A percentile compares a stretch with the other conserved stretches of the same genome.
These are phyloP conservation scores for Colius striatus DNA, from an alignment of 2,113 vertebrate genomes.

Conservation along the genomic window DNA sequence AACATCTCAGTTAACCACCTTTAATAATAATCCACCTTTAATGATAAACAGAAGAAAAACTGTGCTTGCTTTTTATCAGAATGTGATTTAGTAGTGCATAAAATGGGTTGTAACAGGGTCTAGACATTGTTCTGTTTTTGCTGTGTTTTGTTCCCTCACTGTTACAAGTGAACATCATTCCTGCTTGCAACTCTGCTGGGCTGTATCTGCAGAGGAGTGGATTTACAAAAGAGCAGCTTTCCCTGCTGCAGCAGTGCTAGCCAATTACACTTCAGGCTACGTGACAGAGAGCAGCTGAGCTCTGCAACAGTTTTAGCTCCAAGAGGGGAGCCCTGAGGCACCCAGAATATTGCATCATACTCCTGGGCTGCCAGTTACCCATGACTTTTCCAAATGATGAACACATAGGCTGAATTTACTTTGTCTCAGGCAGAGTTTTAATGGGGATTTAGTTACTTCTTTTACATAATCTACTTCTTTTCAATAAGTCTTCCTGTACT, in stretches of 20 bases:
- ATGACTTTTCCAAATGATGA: not conserved
- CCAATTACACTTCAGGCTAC: not conserved
- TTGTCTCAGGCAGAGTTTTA: not conserved
- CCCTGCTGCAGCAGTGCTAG: not conserved
- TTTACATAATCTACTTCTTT: not conserved
- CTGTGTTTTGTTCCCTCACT: not conserved
- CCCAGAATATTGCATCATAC: not conserved
- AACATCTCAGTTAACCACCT: not conserved
- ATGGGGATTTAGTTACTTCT: not conserved
- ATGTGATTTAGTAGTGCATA: not conserved
- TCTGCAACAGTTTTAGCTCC: not conserved
- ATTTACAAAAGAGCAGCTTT: not conserved
- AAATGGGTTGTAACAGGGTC: not conserved
- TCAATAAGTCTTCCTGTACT: not conserved
- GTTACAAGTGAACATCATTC: accelerated
- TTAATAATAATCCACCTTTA: not conserved
- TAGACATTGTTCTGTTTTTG: not conserved
- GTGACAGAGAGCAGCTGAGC: not conserved
- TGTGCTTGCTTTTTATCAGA: not conserved
- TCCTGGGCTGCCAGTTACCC: not conserved
- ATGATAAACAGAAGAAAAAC: not conserved
- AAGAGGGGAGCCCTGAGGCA: not conserved
- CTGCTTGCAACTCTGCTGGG: not conserved
- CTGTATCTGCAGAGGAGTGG: not conserved
- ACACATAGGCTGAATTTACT: not conserved